Evolutionary conservation across 2,113 vertebrate species (phyloP).

Genomic region (Epinephelus fuscoguttatus): DNA sequence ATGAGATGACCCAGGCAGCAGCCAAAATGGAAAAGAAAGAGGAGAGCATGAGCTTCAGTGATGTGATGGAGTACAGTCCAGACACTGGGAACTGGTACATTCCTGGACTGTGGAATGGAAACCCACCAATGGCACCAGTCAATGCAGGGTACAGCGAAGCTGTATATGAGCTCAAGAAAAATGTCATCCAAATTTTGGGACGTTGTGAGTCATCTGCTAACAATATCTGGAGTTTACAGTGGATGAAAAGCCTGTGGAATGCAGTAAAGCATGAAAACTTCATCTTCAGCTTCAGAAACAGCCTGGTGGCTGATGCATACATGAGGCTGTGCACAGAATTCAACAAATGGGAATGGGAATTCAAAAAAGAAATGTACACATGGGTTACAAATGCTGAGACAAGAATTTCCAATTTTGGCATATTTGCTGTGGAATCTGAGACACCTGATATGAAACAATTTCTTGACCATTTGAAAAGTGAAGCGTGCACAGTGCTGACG

Average conservation of each 20-base stretch:
- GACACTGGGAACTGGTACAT: slow-evolving; percentile 79
- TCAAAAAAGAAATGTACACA: too few relatives aligned
- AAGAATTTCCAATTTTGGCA: too few relatives aligned
- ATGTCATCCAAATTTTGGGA: slow-evolving; percentile 52
- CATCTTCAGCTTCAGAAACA: slow-evolving; percentile 82
- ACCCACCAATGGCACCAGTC: slow-evolving; percentile 82
- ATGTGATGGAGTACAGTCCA: slow-evolving; percentile 79
- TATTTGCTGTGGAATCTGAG: too few relatives aligned
- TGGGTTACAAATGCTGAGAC: too few relatives aligned
- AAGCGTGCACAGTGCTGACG: slow-evolving; percentile 22
- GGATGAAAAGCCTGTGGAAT: slow-evolving; percentile 77
- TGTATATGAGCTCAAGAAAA: slow-evolving; percentile 78
- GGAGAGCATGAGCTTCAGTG: slow-evolving; percentile 67
- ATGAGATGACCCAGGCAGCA: slow-evolving; percentile 80
- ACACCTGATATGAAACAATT: too few relatives aligned
- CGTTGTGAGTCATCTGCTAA: slow-evolving; percentile 29
- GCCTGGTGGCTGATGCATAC: too few relatives aligned
- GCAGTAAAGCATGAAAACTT: slow-evolving; percentile 83
- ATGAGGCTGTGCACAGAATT: too few relatives aligned
- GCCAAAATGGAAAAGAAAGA: slow-evolving; percentile 83
- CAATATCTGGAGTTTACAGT: slow-evolving; percentile 65
- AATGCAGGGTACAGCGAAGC: slow-evolving; percentile 77
- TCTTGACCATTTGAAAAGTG: too few relatives aligned
- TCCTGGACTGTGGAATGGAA: slow-evolving; percentile 82
- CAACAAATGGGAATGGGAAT: too few relatives aligned